phyloP scores from a whole-genome alignment of 2,888 invertebrate genomes.

The Thelaira solivaga region DNA sequence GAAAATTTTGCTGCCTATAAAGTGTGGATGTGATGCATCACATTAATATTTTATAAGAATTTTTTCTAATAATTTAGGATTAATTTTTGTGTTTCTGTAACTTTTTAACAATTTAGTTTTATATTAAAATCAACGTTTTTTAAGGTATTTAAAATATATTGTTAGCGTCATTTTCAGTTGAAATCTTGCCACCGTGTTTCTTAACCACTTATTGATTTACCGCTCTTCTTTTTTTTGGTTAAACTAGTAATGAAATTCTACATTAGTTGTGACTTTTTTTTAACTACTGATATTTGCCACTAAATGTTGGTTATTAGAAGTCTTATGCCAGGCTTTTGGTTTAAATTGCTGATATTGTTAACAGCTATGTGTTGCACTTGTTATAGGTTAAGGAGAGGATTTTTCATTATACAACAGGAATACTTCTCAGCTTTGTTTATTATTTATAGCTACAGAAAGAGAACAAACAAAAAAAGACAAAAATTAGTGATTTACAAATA shows the following conservation, averaged over 20 bases:
- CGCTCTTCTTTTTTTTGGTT: background rate
- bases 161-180: background rate
- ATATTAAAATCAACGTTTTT: no score
- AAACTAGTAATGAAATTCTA: background rate
- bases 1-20: no score
- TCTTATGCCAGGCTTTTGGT: constrained; percentile 14
- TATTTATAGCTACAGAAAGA: constrained; percentile 51
- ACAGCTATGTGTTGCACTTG: background rate
- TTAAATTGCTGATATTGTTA: constrained; percentile 3
- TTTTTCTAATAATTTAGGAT: no score
- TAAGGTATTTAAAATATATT: no score
- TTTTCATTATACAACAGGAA: constrained; percentile 13
- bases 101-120: no score
- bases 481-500: background rate
- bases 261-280: background rate
- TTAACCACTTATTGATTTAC: background rate
- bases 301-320: constrained; percentile 1
- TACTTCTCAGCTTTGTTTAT: constrained; percentile 21
- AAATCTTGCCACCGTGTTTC: background rate
- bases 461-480: background rate
- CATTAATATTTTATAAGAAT: no score
- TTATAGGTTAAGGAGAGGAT: background rate
- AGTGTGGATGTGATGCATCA: no score
- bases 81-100: no score
- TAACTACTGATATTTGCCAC: background rate